These are phyloP conservation scores for Leucozona laternaria DNA, from an alignment of 2,888 invertebrate species.

Conservation along the genomic window DNA sequence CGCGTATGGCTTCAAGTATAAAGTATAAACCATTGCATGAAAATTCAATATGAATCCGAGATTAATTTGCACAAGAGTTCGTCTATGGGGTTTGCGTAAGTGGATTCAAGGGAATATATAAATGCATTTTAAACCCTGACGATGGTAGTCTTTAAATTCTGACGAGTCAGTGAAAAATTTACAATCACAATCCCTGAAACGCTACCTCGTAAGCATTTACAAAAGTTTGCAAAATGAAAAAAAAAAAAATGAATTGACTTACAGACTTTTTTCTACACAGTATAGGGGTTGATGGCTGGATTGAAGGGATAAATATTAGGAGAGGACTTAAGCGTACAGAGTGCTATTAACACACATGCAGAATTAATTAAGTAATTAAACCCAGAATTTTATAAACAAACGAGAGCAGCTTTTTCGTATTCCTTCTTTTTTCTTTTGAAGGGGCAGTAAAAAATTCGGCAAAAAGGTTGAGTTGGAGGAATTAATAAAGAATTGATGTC, in stretches of 20 bases:
- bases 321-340: background rate
- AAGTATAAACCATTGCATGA: conserved; percentile 38
- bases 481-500: conserved; percentile 15
- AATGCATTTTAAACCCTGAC: conserved; percentile 28
- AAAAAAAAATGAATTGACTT: background rate
- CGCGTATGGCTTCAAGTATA: background rate
- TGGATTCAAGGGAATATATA: conserved; percentile 18
- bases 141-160: conserved; percentile 30
- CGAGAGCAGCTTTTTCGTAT: background rate
- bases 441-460: background rate
- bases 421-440: background rate
- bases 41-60: conserved; percentile 41
- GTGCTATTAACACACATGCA: conserved; percentile 35
- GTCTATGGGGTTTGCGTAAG: background rate
- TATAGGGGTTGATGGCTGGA: background rate
- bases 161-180: conserved; percentile 27
- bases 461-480: background rate
- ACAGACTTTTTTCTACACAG: background rate
- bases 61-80: conserved; percentile 26
- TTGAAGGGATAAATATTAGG: background rate
- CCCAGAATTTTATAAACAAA: background rate
- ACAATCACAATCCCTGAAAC: conserved; percentile 12
- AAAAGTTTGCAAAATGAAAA: background rate
- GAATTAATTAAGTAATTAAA: conserved; percentile 50
- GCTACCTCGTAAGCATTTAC: conserved; percentile 15